phyloP scores from a whole-genome alignment of 2,797 vertebrate species.

The Myotis myotis region DNA sequence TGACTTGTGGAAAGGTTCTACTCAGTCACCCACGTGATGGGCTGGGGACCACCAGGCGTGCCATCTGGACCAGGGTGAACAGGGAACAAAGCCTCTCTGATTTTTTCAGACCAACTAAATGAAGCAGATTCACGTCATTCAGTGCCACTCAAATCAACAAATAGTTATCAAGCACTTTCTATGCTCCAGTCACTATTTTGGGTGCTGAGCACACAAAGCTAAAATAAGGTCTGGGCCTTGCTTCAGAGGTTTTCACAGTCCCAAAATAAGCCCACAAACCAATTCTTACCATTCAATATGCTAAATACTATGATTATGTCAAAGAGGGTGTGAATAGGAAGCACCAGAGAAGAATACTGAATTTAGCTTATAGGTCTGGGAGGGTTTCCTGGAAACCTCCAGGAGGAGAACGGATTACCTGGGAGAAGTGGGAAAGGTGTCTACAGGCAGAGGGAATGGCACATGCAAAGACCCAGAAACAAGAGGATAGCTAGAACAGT shows the following conservation, averaged over 20 bases:
- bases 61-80: background rate
- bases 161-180: background rate
- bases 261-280: background rate
- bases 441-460: background rate
- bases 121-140: background rate
- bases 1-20: background rate
- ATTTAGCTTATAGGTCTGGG: background rate
- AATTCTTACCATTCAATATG: background rate
- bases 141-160: background rate
- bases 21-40: background rate
- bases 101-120: background rate
- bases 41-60: background rate
- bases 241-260: background rate
- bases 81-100: background rate
- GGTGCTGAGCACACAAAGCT: background rate
- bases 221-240: background rate
- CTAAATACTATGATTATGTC: background rate
- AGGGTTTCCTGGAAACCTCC: background rate
- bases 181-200: background rate
- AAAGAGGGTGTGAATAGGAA: background rate
- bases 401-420: background rate
- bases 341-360: background rate
- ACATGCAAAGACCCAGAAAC: background rate
- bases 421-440: background rate
- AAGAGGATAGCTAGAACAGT: background rate